Evolutionary conservation across 1,140 invertebrate genomes (phyloP), one percentile per base, ranked within the genome.

Genomic region (Bactericera cockerelli): DNA sequence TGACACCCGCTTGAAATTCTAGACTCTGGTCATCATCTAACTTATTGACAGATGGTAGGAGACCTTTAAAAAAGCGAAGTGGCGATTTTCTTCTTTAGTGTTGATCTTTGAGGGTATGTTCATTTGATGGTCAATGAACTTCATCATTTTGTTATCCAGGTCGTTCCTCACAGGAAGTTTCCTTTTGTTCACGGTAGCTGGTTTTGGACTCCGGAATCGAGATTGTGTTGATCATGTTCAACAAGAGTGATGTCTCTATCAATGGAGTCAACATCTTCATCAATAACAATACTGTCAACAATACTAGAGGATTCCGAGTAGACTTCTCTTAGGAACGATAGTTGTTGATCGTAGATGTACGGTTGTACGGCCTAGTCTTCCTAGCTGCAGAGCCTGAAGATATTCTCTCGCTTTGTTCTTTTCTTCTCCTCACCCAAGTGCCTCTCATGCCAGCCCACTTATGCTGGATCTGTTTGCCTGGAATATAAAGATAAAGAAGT

Each of bases 311-410:
- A 49, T 49, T 49, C 42, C n/a, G 42, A 6, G 19, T 49, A 49
- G 4, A 49, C 31, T 26, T 24, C 21, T 26, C 26, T 57, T 33
- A 57, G 26, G 56, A 57, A 57, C 16, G 25, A 57, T n/a, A 57
- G 13, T 26, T 57, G 56, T 57, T 57, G 16, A 26, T 33, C 56
- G n/a, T n/a, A 57, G 21, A 57, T 33, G 56, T 57, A 57, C 26
- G 26, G 56, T n/a, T n/a, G n/a, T n/a, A n/a, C n/a, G n/a, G n/a
- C 31, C 56, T 57, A 21, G 16, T 57, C 19, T 14, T 26, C 31
- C 4, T 57, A 6, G 26, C 56, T 14, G 11, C 56, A 26, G 56
- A 57, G 31, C 56, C 56, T 28, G 56, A 57, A 31, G 25, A 19
- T 26, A 28, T 57, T 31, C 21, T n/a, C 31, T 57, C 21, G 19